phyloP scores from a whole-genome alignment of 2,888 invertebrate genomes.

The Dicroscelio sp. region DNA sequence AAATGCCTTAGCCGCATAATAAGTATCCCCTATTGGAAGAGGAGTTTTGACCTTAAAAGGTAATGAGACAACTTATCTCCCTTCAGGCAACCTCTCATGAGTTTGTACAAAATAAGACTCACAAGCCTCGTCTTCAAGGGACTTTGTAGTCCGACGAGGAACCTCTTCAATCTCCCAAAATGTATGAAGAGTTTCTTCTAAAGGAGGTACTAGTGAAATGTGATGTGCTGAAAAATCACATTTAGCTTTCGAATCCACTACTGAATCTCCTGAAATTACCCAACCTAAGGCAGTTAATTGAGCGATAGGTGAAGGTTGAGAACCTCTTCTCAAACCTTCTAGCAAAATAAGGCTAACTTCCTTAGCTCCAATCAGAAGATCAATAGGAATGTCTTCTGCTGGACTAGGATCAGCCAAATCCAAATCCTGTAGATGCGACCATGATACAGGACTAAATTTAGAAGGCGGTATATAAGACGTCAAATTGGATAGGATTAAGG shows the following conservation, averaged over 20 bases:
- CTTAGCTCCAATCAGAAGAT: slow-evolving; percentile 11
- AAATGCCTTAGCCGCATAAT: too few relatives aligned
- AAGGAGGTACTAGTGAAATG: neutral
- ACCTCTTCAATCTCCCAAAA: slow-evolving; percentile 2
- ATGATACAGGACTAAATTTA: too few relatives aligned
- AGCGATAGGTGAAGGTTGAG: slow-evolving; percentile 3
- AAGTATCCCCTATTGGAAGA: neutral
- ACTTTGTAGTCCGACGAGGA: neutral
- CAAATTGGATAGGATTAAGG: too few relatives aligned
- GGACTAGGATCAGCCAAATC: slow-evolving; percentile 32
- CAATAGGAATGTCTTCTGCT: too few relatives aligned
- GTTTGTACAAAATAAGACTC: neutral
- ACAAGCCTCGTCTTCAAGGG: neutral
- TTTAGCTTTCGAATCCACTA: too few relatives aligned
- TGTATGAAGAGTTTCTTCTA: neutral
- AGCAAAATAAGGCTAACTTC: slow-evolving; percentile 18
- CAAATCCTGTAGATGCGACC: slow-evolving; percentile 23
- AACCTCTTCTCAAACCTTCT: slow-evolving; percentile 6
- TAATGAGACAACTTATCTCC: slow-evolving; percentile 6
- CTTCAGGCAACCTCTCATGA: neutral
- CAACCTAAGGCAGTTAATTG: slow-evolving; percentile 45
- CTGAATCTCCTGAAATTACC: neutral
- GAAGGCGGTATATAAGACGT: too few relatives aligned
- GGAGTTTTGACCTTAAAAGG: neutral
- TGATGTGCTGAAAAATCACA: too few relatives aligned